Base-by-base conservation (phyloP, 1,140 invertebrate genomes). In the Drosophila cardini region DNA sequence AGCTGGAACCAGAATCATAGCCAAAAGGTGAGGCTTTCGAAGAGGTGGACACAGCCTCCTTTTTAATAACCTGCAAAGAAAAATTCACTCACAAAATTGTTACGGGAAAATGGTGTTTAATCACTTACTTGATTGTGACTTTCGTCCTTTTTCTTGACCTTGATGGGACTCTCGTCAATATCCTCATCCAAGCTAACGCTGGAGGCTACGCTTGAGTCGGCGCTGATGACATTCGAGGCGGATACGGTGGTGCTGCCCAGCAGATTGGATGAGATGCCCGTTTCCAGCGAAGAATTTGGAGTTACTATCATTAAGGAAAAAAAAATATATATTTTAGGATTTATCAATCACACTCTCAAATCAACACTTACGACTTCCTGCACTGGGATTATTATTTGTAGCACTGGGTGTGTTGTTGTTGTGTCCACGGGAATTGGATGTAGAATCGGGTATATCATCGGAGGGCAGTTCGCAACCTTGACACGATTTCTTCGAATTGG, bases 401-500 rank as follows among this genome's bases (percentile, higher is more conserved):
- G 95, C 94, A 89, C 95, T 95, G 2, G 95, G 95, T 18, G 95
- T 95, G 78, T 96, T 96, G 78, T 95, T 95, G 73, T 96, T 96
- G 87, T 96, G 96, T 11, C 95, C 94, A 55, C 95, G 94, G 11
- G 94, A 94, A 74, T 92, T 92, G 10, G 95, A 94, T 34, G 94
- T 93, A 16, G 95, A 93, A 76, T 96, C 96, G 11, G 94, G 95
- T 32, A 95, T 93, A 91, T 96, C 96, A 78, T 96, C 95, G 42
- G 94, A 93, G 38, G 95, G 94, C 91, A 97, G 94, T 93, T 97
- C 96, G 93, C 96, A 97, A 85, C 96, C 97, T 93, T 97, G 96
- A 93, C 96, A 97, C 90, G 96, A 97, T 92, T 97, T 97, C 92
- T 96, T 96, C 13, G 92, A 93, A 84, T 92, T 92, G 64, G 91